Evolutionary conservation across 2,888 invertebrate species (phyloP).

Genomic region (Sphaerophoria taeniata): DNA sequence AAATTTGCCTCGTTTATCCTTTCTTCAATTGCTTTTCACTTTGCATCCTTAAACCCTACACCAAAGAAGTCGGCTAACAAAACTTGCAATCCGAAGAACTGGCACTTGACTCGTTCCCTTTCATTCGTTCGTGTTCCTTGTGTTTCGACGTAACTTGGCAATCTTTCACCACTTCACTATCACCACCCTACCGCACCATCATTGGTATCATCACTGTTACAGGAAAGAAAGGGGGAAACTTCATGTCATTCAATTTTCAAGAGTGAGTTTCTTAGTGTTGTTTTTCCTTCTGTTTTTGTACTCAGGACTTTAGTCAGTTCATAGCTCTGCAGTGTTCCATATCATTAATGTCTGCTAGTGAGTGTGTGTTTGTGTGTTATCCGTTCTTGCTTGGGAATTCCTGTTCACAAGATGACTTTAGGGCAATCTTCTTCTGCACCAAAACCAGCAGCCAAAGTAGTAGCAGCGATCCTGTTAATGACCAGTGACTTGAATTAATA

Average conservation of each 20-base stretch:
- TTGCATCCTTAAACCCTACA: too few relatives aligned
- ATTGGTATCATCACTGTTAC: too few relatives aligned
- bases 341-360: too few relatives aligned
- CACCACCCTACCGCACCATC: too few relatives aligned
- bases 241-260: too few relatives aligned
- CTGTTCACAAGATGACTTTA: not conserved
- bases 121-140: too few relatives aligned
- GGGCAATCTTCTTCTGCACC: slow-evolving; percentile 19
- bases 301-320: too few relatives aligned
- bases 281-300: too few relatives aligned
- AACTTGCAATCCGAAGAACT: slow-evolving; percentile 18
- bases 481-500: slow-evolving; percentile 55
- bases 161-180: slow-evolving; percentile 31
- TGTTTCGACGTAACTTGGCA: slow-evolving; percentile 12
- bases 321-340: too few relatives aligned
- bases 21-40: slow-evolving; percentile 15
- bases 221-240: too few relatives aligned
- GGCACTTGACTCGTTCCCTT: too few relatives aligned
- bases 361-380: not conserved
- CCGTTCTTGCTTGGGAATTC: not conserved
- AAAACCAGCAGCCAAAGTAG: not conserved
- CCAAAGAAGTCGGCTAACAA: not conserved
- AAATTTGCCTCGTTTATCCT: slow-evolving; percentile 46
- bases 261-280: too few relatives aligned
- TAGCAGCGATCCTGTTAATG: slow-evolving; percentile 54